These are phyloP conservation scores for Ophiothrix spiculata DNA, from an alignment of 35 echinoderm and acorn worm species.

Conservation along the genomic window DNA sequence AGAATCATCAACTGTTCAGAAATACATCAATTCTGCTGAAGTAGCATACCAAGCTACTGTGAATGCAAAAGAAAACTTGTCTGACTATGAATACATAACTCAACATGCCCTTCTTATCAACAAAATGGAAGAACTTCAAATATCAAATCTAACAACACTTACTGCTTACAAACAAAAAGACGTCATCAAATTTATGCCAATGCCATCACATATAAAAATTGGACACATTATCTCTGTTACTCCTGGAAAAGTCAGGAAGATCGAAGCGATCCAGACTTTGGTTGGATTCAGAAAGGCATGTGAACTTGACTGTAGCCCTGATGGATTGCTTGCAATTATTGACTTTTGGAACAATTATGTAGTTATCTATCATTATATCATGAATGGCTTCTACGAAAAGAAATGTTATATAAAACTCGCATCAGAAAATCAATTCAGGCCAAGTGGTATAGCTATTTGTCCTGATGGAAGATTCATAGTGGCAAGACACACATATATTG, in stretches of 20 bases:
- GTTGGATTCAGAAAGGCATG: neutral
- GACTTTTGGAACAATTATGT: neutral
- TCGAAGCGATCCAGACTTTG: neutral
- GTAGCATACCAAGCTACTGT: too few species aligned
- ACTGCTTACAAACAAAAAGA: neutral
- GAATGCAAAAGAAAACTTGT: too few species aligned
- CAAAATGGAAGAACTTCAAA: neutral
- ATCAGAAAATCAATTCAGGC: neutral
- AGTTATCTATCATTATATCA: neutral
- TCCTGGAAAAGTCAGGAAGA: neutral
- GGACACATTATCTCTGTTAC: neutral
- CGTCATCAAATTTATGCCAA: neutral
- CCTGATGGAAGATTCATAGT: neutral
- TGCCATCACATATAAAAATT: too few species aligned
- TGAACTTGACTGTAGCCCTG: neutral
- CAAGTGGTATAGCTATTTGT: neutral
- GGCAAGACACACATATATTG: neutral
- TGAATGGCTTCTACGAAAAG: neutral
- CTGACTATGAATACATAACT: neutral
- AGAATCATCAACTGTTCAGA: too few species aligned
- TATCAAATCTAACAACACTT: neutral
- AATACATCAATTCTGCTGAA: too few species aligned
- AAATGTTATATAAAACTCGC: too few species aligned
- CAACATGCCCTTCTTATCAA: neutral
- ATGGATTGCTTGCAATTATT: neutral